phyloP scores from a whole-genome alignment of 1,140 invertebrate species.

The Lanistes nyassanus region DNA sequence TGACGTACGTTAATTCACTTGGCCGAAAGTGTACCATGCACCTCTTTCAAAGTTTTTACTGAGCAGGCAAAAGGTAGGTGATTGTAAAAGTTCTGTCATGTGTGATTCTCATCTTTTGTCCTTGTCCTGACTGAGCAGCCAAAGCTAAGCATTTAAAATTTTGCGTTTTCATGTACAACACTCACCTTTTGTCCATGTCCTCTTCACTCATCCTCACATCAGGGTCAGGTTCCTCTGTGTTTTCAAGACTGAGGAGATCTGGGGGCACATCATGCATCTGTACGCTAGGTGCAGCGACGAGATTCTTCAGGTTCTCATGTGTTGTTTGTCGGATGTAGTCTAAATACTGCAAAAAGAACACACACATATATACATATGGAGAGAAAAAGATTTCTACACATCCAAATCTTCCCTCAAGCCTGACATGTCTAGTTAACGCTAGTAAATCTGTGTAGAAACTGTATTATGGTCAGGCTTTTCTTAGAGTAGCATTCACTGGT shows the following conservation, averaged over 20 bases:
- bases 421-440: background rate
- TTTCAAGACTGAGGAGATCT: constrained; percentile 70
- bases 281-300: constrained; percentile 96
- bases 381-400: background rate
- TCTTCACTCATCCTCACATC: constrained; percentile 83
- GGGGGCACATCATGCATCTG: constrained; percentile 92
- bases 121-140: background rate
- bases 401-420: background rate
- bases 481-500: too few relatives aligned
- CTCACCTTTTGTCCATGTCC: constrained; percentile 78
- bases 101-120: background rate
- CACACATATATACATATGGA: background rate
- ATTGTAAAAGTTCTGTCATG: background rate
- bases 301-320: constrained; percentile 77
- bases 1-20: too few relatives aligned
- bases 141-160: background rate
- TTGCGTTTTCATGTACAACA: background rate
- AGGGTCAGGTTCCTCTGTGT: constrained; percentile 71
- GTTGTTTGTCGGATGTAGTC: constrained; percentile 62
- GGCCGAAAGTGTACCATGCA: background rate
- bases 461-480: background rate
- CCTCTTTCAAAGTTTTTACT: background rate
- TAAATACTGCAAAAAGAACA: constrained; percentile 89
- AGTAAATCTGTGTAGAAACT: background rate
- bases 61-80: background rate